Conservation (phyloP, 2,888 invertebrate genomes). For the Plebejus anna region DNA sequence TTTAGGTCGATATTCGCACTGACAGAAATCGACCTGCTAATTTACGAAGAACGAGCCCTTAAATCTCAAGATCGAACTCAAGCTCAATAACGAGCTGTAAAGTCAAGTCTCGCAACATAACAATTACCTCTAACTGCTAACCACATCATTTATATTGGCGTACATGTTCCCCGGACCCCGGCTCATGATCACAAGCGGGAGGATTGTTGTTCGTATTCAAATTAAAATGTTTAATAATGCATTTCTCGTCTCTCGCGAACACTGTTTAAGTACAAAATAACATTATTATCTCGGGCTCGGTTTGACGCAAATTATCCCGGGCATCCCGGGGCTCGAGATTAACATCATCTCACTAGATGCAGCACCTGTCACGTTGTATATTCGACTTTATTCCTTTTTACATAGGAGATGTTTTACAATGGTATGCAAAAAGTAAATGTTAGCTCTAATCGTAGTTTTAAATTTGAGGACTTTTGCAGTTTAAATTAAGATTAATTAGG, state of each 20-base stretch:
- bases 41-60: neutral
- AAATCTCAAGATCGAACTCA: neutral
- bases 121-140: neutral
- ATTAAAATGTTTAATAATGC: slow-evolving; percentile 20
- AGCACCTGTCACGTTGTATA: neutral
- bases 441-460: neutral
- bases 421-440: neutral
- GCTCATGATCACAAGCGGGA: neutral
- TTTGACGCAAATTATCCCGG: slow-evolving; percentile 11
- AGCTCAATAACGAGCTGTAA: neutral
- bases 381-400: neutral
- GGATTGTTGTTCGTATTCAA: neutral
- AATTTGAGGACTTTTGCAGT: neutral
- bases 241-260: slow-evolving; percentile 4
- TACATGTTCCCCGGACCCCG: slow-evolving; percentile 4
- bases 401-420: neutral
- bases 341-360: neutral
- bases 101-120: neutral
- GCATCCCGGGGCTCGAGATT: neutral
- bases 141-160: slow-evolving; percentile 8
- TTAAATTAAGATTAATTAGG: neutral
- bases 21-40: too few species aligned
- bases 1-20: too few species aligned
- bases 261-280: slow-evolving; percentile 14
- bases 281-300: slow-evolving; percentile 14